A percentile compares a stretch with the other conserved stretches of the same genome.
Evolutionary conservation across 2,113 vertebrate genomes (phyloP).

Genomic region (Potamarius usumacintae): DNA sequence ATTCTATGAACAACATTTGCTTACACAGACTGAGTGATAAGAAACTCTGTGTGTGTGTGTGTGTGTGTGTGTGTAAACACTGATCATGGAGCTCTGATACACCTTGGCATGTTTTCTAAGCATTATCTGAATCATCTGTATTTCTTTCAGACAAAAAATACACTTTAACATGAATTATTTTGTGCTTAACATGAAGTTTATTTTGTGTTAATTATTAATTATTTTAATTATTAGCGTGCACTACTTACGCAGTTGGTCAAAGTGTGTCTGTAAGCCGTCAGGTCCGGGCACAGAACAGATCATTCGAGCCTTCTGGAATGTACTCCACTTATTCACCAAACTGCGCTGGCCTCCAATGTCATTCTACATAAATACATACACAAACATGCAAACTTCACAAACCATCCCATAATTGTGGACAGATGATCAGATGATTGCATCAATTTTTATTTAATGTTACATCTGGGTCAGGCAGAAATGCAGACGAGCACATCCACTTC

Average conservation of each 20-base stretch:
- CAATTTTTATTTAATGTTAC: not conserved
- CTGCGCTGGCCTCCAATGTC: constrained; percentile 81
- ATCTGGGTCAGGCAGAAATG: constrained; percentile 30
- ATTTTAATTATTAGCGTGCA: not conserved
- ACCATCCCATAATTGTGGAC: not conserved
- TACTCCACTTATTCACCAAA: constrained; percentile 82
- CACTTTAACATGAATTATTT: not conserved
- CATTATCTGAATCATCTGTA: constrained; percentile 23
- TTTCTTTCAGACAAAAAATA: not conserved
- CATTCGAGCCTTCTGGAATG: constrained; percentile 79
- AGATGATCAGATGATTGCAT: constrained; percentile 1
- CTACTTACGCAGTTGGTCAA: constrained; percentile 80
- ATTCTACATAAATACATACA: constrained; percentile 64
- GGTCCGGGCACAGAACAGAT: constrained; percentile 77
- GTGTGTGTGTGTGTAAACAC: constrained; percentile 31
- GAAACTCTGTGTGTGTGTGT: constrained; percentile 44
- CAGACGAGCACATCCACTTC: constrained; percentile 49
- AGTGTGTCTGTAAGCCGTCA: constrained; percentile 79
- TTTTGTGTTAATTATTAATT: constrained; percentile 24
- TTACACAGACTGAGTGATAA: constrained; percentile 55
- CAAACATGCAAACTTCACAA: not conserved
- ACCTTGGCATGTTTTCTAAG: constrained; percentile 38
- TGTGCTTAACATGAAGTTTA: not conserved
- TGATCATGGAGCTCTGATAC: constrained; percentile 43
- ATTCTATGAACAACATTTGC: constrained; percentile 49